Evolutionary conservation across 2,888 invertebrate species (phyloP), one percentile per base, ranked within the genome.

Genomic region (Andrena praecox): DNA sequence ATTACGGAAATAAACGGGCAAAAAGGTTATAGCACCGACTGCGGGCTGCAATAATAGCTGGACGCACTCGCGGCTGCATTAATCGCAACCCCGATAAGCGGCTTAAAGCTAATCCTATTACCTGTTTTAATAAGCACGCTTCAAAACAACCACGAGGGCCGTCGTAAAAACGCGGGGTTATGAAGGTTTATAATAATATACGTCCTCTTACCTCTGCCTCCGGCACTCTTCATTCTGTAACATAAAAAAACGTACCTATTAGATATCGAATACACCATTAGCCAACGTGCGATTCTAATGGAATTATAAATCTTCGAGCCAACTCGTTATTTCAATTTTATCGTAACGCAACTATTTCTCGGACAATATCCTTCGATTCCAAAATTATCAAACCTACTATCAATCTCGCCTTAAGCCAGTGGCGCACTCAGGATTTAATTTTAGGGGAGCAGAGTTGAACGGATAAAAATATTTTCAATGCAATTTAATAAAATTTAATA

Each of bases 201-300:
- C 71, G 20, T 60, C 59, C 29, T 35, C 89, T 93, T 89, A 94
- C 94, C 94, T 93, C 93, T 91, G 89, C 93, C 93, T 74, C 92
- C 91, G 31, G 92, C 89, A 80, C 92, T 93, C 85, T 93, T 93
- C 84, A 94, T 87, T 86, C 93, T 93, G 93, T 77, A 93, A 93
- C 90, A 91, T 56, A 85, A 24, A 71, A 33, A 54, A 35, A 33
- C 12, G 29, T 24, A 69, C 54, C 42, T 27, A 54, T 82, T 59
- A 72, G 33, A 48, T 1, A 7, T 12, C n/a, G 24, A 69, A 29
- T 27, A 2, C 2, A 63, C 16, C 12, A 16, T 59, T 33, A 52
- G 54, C 6, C 16, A 54, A 20, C 10, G 6, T 33, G 6, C n/a
- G n/a, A 60, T 16, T 10, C 42, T 42, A 48, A 7, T 33, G n/a